phyloP scores from a whole-genome alignment of 2,888 invertebrate genomes.

The Hirtodrosophila alboralis region DNA sequence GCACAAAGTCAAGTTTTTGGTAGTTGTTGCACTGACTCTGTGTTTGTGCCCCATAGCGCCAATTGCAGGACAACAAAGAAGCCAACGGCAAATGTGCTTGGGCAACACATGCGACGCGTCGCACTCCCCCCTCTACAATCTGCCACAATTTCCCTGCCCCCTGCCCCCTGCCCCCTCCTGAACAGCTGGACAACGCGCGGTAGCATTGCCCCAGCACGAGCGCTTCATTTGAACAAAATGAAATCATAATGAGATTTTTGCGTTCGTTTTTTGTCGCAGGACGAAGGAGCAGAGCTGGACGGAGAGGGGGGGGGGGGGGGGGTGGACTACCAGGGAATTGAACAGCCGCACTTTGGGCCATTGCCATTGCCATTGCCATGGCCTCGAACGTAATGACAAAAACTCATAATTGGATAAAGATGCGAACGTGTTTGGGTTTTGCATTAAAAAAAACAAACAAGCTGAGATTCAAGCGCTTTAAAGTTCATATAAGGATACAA shows the following conservation, averaged over 20 bases:
- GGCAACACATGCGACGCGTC: slow-evolving; percentile 63
- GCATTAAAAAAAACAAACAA: slow-evolving; percentile 31
- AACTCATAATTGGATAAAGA: slow-evolving; percentile 80
- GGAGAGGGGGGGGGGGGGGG: not conserved
- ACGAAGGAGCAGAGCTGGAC: not conserved
- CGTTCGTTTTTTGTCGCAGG: slow-evolving; percentile 61
- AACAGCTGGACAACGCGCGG: slow-evolving; percentile 59
- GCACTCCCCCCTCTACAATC: not conserved
- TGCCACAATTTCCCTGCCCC: slow-evolving; percentile 2
- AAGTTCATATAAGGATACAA: too few relatives aligned
- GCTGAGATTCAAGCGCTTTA: slow-evolving; percentile 29
- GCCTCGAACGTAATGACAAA: slow-evolving; percentile 73
- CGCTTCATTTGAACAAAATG: slow-evolving; percentile 79
- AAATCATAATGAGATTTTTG: slow-evolving; percentile 80
- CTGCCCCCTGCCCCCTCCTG: not conserved
- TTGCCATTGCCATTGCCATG: slow-evolving; percentile 75
- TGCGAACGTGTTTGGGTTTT: slow-evolving; percentile 60
- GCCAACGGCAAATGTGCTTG: slow-evolving; percentile 35
- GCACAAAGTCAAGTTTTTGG: slow-evolving; percentile 46
- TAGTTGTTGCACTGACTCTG: slow-evolving; percentile 41
- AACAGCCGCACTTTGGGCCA: slow-evolving; percentile 34
- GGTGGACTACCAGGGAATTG: slow-evolving; percentile 19
- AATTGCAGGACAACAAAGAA: slow-evolving; percentile 63
- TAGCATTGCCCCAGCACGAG: slow-evolving; percentile 60
- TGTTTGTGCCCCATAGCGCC: slow-evolving; percentile 65